Conservation (phyloP, 2,113 vertebrate genomes). For the Lophochroa leadbeateri region DNA sequence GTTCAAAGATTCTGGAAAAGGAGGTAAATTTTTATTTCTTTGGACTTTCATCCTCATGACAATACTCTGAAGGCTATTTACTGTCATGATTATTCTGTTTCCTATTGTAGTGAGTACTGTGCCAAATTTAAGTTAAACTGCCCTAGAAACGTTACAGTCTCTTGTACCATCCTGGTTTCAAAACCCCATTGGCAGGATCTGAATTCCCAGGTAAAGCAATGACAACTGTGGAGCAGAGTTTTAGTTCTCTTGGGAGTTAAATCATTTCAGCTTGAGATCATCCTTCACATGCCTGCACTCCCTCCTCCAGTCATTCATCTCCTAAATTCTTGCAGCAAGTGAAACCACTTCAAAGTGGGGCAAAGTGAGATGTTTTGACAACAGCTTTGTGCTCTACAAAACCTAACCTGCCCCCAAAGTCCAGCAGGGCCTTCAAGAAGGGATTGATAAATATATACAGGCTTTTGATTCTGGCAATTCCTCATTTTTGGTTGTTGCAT, state of each 20-base stretch:
- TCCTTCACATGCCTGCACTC: background rate
- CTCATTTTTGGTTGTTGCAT: background rate
- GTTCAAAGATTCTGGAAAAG: background rate
- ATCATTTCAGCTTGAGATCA: background rate
- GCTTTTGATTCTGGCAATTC: background rate
- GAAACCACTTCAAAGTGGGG: background rate
- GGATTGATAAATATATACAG: fast-evolving
- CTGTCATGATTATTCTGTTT: background rate
- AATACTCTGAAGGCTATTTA: background rate
- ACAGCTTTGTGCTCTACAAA: background rate
- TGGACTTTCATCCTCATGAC: background rate
- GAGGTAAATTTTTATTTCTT: background rate
- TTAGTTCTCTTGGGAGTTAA: background rate
- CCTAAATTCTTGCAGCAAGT: background rate
- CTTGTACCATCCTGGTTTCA: background rate
- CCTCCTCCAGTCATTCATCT: background rate
- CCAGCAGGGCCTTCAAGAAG: background rate
- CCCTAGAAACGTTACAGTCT: background rate
- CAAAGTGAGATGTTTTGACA: background rate
- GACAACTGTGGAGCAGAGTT: background rate
- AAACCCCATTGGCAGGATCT: background rate
- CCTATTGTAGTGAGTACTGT: background rate
- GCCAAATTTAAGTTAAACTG: background rate
- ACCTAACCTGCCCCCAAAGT: background rate
- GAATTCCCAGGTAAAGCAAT: background rate